Evolutionary conservation across 2,888 invertebrate genomes (phyloP), one percentile per base, ranked within the genome.

Genomic region (Hoplodrina blanda): DNA sequence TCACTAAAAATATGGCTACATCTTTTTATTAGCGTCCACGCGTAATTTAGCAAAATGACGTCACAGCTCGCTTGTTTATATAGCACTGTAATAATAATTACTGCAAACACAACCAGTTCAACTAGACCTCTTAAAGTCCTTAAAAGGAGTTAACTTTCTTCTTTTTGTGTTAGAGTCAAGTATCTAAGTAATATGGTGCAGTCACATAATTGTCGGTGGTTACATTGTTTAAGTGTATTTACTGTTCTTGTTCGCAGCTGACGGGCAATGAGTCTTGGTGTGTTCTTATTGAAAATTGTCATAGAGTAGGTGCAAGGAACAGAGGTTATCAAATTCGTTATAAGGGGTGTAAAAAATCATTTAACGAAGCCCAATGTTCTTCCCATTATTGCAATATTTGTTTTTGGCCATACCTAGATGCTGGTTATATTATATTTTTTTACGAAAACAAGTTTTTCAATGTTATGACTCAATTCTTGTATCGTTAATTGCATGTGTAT

Each of bases 201-300:
- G 49, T 56, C 61, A 20, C 11, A 33, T 85, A 73, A 83, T 80
- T 80, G 64, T 64, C 62, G 63, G 53, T 69, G 74, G 70, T 78
- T 83, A 88, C 85, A 86, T 85, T 87, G 87, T 87, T 82, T 76
- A 65, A 69, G 81, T 84, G 80, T 84, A 85, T 86, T 83, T 84
- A 82, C 76, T 82, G 86, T 85, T 85, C 83, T 85, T 86, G 84
- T 84, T 81, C 85, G 87, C 90, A 91, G 90, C 88, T 91, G 90
- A 90, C 76, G 80, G 65, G 82, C 82, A 83, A 81, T 82, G 79
- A 70, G 72, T 67, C 79, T 71, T 72, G 66, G 68, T 72, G 52
- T 62, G 70, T 75, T 73, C 80, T 82, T 41, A 41, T 83, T 79
- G 77, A 73, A 79, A 81, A 60, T 37, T 62, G 57, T 33, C 84